These are phyloP conservation scores for Miichthys miiuy DNA, from an alignment of 2,797 vertebrate genomes.

Conservation along the genomic window DNA sequence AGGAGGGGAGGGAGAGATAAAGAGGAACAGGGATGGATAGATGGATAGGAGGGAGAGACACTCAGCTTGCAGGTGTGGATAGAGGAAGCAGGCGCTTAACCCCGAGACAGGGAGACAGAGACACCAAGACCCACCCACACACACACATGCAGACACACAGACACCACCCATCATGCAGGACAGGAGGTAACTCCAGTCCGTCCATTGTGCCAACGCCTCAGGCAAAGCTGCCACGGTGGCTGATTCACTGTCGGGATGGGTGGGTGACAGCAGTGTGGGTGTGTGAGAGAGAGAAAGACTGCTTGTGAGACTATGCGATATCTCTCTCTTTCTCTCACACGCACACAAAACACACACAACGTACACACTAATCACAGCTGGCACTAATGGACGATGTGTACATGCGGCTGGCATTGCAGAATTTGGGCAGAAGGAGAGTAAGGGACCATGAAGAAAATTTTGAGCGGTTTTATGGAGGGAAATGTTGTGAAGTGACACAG, in stretches of 20 bases:
- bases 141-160: slow-evolving; percentile 40
- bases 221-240: slow-evolving; percentile 81
- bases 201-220: slow-evolving; percentile 83
- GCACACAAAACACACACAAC: slow-evolving; percentile 70
- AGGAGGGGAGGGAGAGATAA: slow-evolving; percentile 67
- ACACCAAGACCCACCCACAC: slow-evolving; percentile 54
- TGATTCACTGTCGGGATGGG: slow-evolving; percentile 77
- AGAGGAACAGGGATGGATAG: slow-evolving; percentile 80
- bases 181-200: slow-evolving; percentile 87
- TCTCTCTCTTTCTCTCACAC: slow-evolving; percentile 67
- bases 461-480: slow-evolving; percentile 44
- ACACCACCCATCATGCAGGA: slow-evolving; percentile 80
- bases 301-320: slow-evolving; percentile 73
- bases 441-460: slow-evolving; percentile 62
- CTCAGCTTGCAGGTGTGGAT: slow-evolving; percentile 93
- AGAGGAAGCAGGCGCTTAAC: slow-evolving; percentile 87
- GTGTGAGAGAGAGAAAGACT: slow-evolving; percentile 69
- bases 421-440: slow-evolving; percentile 67
- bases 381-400: slow-evolving; percentile 73
- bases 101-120: slow-evolving; percentile 70
- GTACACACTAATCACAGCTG: slow-evolving; percentile 79
- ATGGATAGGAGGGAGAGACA: slow-evolving; percentile 56
- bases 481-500: slow-evolving; percentile 54
- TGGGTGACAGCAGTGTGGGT: slow-evolving; percentile 81
- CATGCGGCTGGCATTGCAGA: slow-evolving; percentile 70